Percentiles rank a stretch among this genome's conserved stretches.
Conservation (phyloP, 2,797 vertebrate genomes). For the Manis javanica region DNA sequence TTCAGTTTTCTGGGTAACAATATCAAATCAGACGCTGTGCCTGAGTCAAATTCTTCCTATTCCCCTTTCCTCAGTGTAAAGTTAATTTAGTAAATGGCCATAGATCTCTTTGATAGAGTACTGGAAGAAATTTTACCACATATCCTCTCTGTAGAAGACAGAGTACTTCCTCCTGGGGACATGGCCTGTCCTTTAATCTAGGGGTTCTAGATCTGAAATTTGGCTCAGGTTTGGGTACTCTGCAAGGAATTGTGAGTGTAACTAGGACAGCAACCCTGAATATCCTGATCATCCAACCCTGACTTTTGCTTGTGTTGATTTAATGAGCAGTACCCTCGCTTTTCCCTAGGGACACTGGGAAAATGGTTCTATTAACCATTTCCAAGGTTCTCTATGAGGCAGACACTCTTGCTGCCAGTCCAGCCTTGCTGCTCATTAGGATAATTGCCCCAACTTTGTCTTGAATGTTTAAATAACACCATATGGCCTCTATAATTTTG, state of each 20-base stretch:
- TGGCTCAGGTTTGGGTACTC: background rate
- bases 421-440: background rate
- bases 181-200: background rate
- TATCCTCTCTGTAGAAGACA: background rate
- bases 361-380: background rate
- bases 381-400: background rate
- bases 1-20: background rate
- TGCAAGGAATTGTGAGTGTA: background rate
- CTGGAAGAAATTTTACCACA: background rate
- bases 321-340: background rate
- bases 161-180: background rate
- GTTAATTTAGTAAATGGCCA: background rate
- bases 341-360: background rate
- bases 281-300: background rate
- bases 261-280: background rate
- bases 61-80: background rate
- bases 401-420: background rate
- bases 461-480: conserved; percentile 29
- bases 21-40: background rate
- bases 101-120: background rate
- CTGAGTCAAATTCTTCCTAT: background rate
- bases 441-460: background rate
- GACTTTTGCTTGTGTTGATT: background rate
- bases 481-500: conserved; percentile 49
- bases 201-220: background rate